Base-by-base conservation (phyloP, 2,888 invertebrate species). In the Lacanobia wlatinum region DNA sequence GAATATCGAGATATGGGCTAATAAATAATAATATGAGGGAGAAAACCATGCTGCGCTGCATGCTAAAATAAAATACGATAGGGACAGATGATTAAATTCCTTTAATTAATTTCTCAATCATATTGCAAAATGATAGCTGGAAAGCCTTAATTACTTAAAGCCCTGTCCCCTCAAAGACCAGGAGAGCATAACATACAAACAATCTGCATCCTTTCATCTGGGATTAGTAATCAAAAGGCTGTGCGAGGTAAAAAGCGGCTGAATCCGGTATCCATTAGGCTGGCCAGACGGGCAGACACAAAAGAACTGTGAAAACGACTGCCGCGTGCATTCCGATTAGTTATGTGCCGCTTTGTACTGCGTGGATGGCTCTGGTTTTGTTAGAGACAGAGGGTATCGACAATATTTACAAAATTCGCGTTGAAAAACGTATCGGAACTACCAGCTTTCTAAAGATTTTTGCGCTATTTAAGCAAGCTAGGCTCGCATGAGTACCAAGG, bases 201-300 rank as follows among this genome's bases (percentile, higher is more conserved):
- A 79, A 70, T 73, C 52, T 72, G 66, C 66, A 76, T 73, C 74
- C 77, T 86, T 86, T 82, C 73, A 86, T 86, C 77, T 68, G 66
- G 72, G 74, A 83, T 86, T 86, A 86, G 80, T 84, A 80, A 86
- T 86, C 78, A 84, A 86, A 88, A 82, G 84, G 83, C 76, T 78
- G 52, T 67, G 73, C 55, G 76, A 74, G 68, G 74, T 80, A 87
- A 85, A 85, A 87, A 80, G 76, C 81, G 80, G 76, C 76, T 73
- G 82, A 81, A 80, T 85, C 77, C 82, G 75, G 82, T 74, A 76
- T 78, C 83, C 88, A 89, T 91, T 91, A 91, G 86, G 83, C 75
- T 70, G 82, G 80, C 80, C 87, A 86, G 88, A 84, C 87, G 73
- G 83, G 84, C 90, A 91, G 92, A 92, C 92, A 92, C 89, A 92